These are phyloP conservation scores for Caenorhabditis parvicauda DNA, from an alignment of 2,888 invertebrate species.

Conservation along the genomic window DNA sequence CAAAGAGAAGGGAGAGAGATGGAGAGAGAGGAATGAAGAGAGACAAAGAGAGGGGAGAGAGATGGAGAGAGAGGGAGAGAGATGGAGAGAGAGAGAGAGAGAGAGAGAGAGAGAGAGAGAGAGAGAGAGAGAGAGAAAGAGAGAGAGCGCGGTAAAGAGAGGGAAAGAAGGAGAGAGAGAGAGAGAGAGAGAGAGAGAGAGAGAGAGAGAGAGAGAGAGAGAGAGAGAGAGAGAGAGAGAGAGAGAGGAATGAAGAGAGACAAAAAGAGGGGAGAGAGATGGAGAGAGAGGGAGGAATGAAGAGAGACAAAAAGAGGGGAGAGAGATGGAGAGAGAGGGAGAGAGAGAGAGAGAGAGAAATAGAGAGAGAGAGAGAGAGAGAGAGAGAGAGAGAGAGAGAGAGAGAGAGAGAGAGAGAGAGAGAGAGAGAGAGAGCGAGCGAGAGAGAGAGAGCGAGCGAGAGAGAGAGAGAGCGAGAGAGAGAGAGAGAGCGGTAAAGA, in stretches of 20 bases:
- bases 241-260: background rate
- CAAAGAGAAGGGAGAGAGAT: constrained; percentile 1
- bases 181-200: background rate
- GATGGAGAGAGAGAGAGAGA: background rate
- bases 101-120: too few species aligned
- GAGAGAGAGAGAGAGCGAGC: constrained; percentile 4
- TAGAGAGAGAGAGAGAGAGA: background rate
- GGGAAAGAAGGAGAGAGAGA: constrained; percentile 3
- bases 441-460: constrained; percentile 1
- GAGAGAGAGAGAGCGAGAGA: too few species aligned
- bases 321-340: background rate
- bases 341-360: constrained; percentile 1
- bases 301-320: background rate
- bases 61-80: constrained; percentile 1
- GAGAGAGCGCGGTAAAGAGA: background rate
- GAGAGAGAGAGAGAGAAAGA: background rate
- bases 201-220: constrained; percentile 3
- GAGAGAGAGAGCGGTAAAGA: background rate
- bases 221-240: background rate
- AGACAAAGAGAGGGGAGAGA: background rate
- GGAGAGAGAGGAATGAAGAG: background rate
- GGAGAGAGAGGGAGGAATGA: background rate
- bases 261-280: background rate
- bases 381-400: background rate
- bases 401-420: constrained; percentile 3